A percentile compares a stretch with the other conserved stretches of the same genome.
phyloP scores from a whole-genome alignment of 2,888 invertebrate species.

The Julus scandinavius region DNA sequence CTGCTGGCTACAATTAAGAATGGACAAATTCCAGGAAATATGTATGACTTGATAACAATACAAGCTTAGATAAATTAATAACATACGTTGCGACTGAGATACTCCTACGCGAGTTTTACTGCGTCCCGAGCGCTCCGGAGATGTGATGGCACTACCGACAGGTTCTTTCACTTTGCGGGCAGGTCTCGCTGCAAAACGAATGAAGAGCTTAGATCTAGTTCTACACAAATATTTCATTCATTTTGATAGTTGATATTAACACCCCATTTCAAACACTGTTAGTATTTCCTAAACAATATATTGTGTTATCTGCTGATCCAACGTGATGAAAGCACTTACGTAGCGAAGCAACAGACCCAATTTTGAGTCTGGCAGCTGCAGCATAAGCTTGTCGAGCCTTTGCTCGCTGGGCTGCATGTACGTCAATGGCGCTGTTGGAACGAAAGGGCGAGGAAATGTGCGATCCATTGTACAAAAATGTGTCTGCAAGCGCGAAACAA shows the following conservation, averaged over 20 bases:
- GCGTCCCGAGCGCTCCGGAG: slow-evolving; percentile 70
- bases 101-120: slow-evolving; percentile 78
- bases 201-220: neutral
- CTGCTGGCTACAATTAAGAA: slow-evolving; percentile 78
- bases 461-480: slow-evolving; percentile 58
- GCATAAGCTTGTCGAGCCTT: slow-evolving; percentile 82
- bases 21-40: neutral
- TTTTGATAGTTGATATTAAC: neutral
- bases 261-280: neutral
- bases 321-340: slow-evolving; percentile 73
- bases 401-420: slow-evolving; percentile 89
- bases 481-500: slow-evolving; percentile 58
- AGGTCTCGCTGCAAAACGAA: slow-evolving; percentile 72
- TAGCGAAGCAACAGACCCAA: slow-evolving; percentile 74
- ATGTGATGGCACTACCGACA: slow-evolving; percentile 69
- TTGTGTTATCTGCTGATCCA: slow-evolving; percentile 21
- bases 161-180: slow-evolving; percentile 71
- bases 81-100: slow-evolving; percentile 92
- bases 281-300: slow-evolving; percentile 39
- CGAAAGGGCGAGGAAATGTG: slow-evolving; percentile 67
- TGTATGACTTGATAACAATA: neutral
- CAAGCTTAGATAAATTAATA: slow-evolving; percentile 43
- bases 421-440: slow-evolving; percentile 93
- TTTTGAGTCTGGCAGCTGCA: slow-evolving; percentile 80
- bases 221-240: neutral